phyloP scores from a whole-genome alignment of 1,140 invertebrate species.

The Chelonus insularis region DNA sequence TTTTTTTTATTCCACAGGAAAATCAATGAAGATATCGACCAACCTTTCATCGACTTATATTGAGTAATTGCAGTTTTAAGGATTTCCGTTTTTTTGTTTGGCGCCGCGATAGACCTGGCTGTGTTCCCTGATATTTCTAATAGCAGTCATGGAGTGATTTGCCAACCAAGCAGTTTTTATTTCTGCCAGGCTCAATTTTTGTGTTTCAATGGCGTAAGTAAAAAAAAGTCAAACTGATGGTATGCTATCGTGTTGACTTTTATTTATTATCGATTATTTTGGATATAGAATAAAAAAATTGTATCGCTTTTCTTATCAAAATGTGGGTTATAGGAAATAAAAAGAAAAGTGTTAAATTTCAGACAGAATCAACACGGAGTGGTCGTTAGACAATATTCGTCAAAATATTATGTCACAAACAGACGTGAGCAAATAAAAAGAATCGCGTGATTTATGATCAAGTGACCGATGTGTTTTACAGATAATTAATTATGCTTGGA shows the following conservation, averaged over 20 bases:
- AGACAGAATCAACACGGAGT: slow-evolving; percentile 17
- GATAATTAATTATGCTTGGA: slow-evolving; percentile 47
- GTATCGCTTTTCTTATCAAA: too few species aligned
- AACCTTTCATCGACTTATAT: neutral
- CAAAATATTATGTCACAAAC: slow-evolving; percentile 38
- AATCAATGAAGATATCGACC: neutral
- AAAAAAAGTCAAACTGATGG: neutral
- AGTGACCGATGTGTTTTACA: slow-evolving; percentile 42
- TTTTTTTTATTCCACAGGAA: too few species aligned
- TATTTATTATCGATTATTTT: too few species aligned
- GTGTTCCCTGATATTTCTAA: neutral
- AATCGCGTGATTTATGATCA: slow-evolving; percentile 41
- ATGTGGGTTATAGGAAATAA: too few species aligned
- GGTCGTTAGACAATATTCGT: slow-evolving; percentile 42
- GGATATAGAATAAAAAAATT: too few species aligned
- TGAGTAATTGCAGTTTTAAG: neutral
- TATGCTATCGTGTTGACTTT: neutral
- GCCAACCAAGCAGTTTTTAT: neutral
- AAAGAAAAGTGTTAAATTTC: neutral
- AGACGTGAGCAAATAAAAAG: slow-evolving; percentile 36
- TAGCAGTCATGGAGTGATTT: neutral
- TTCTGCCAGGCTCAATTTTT: neutral
- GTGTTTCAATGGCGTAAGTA: neutral
- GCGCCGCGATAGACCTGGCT: neutral
- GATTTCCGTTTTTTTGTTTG: slow-evolving; percentile 4